phyloP scores from a whole-genome alignment of 2,113 vertebrate species.

The Dermatemys mawii region DNA sequence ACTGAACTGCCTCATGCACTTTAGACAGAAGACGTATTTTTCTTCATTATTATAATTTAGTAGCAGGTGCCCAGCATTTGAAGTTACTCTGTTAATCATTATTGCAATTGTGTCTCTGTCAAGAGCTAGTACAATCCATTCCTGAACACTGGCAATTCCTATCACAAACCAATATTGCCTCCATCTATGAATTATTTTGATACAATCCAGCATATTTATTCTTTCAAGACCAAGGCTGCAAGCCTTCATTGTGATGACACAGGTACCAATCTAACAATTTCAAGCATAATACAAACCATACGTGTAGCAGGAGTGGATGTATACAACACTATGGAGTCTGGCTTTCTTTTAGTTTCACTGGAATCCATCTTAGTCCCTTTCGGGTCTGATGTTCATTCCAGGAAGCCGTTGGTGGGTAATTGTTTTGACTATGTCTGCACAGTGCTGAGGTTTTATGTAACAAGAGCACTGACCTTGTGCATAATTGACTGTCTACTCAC shows the following conservation, averaged over 20 bases:
- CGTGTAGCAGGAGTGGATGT: background rate
- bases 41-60: background rate
- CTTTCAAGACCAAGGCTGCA: background rate
- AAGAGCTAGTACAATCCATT: background rate
- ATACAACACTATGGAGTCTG: background rate
- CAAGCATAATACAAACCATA: background rate
- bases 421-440: conserved; percentile 39
- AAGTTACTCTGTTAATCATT: background rate
- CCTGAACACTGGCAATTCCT: background rate
- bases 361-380: background rate
- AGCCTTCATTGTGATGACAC: background rate
- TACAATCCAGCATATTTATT: background rate
- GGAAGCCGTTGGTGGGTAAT: conserved; percentile 19
- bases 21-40: background rate
- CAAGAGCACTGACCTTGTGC: background rate
- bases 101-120: background rate
- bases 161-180: background rate
- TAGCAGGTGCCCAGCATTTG: background rate
- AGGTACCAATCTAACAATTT: background rate
- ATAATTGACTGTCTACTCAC: background rate
- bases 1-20: background rate
- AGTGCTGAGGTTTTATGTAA: conserved; percentile 26
- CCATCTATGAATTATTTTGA: background rate
- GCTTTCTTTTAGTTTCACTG: background rate
- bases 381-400: conserved; percentile 23